phyloP scores from a whole-genome alignment of 2,888 invertebrate genomes.

The Spisula solida region DNA sequence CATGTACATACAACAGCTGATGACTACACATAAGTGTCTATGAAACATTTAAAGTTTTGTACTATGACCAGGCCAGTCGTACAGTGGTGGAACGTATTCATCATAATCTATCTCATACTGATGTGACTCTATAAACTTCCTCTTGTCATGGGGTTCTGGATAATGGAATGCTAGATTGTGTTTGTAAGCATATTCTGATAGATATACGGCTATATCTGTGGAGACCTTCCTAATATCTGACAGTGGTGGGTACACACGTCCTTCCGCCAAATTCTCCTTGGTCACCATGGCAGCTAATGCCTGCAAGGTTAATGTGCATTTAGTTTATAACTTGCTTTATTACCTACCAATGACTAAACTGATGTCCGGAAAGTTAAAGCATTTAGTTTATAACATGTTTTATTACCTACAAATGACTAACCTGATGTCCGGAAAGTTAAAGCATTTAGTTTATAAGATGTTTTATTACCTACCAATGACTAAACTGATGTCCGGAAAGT shows the following conservation, averaged over 20 bases:
- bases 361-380: no score
- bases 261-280: conserved; percentile 93
- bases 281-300: conserved; percentile 94
- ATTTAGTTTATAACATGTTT: no score
- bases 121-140: conserved; percentile 87
- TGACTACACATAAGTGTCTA: background rate
- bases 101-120: conserved; percentile 87
- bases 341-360: no score
- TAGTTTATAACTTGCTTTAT: no score
- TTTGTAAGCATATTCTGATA: conserved; percentile 94
- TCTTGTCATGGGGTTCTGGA: conserved; percentile 89
- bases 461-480: no score
- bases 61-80: conserved; percentile 86
- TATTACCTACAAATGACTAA: no score
- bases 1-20: no score
- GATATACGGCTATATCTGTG: conserved; percentile 93
- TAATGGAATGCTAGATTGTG: conserved; percentile 88
- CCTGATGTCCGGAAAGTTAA: conserved; percentile 90
- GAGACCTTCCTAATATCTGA: conserved; percentile 95
- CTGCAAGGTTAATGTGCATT: conserved; percentile 87
- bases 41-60: conserved; percentile 47
- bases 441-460: no score
- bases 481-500: conserved; percentile 91
- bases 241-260: conserved; percentile 98
- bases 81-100: conserved; percentile 88